phyloP scores from a whole-genome alignment of 2,797 vertebrate genomes.

The Adelosebastes latens region DNA sequence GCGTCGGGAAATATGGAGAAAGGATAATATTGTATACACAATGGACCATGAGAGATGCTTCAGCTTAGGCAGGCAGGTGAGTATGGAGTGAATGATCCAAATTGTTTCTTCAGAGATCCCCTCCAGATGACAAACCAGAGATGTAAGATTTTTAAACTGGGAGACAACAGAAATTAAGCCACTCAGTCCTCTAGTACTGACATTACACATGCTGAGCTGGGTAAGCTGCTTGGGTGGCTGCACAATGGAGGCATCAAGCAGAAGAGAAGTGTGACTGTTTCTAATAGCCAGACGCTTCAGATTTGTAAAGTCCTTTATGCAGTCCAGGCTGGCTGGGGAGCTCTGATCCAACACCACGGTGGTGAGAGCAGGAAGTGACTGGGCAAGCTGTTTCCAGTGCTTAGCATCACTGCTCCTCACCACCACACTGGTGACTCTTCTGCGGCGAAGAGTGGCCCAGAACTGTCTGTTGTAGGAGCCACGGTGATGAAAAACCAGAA shows the following conservation, averaged over 20 bases:
- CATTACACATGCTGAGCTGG: slow-evolving; percentile 60
- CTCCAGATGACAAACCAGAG: slow-evolving; percentile 53
- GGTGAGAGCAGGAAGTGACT: slow-evolving; percentile 49
- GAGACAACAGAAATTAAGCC: slow-evolving; percentile 12
- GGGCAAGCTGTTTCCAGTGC: slow-evolving; percentile 36
- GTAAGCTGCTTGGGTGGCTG: slow-evolving; percentile 50
- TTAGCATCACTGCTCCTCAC: slow-evolving; percentile 35
- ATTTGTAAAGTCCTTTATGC: slow-evolving; percentile 30
- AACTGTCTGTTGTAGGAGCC: slow-evolving; percentile 51
- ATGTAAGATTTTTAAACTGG: slow-evolving; percentile 54
- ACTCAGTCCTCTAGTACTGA: fast-evolving
- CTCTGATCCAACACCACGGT: slow-evolving; percentile 28
- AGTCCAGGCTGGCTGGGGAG: background rate
- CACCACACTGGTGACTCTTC: slow-evolving; percentile 43
- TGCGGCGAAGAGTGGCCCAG: slow-evolving; percentile 66
- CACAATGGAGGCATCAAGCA: background rate
- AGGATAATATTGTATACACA: no score
- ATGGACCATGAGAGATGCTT: slow-evolving; percentile 61
- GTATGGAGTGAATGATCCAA: slow-evolving; percentile 18
- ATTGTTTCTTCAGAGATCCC: fast-evolving
- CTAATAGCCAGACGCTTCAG: slow-evolving; percentile 60
- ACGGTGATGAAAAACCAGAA: slow-evolving; percentile 21
- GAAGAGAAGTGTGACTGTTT: background rate
- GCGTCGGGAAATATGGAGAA: background rate
- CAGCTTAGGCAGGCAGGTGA: slow-evolving; percentile 49